Conservation (phyloP, 2,888 invertebrate genomes). For the Brenthis daphne region DNA sequence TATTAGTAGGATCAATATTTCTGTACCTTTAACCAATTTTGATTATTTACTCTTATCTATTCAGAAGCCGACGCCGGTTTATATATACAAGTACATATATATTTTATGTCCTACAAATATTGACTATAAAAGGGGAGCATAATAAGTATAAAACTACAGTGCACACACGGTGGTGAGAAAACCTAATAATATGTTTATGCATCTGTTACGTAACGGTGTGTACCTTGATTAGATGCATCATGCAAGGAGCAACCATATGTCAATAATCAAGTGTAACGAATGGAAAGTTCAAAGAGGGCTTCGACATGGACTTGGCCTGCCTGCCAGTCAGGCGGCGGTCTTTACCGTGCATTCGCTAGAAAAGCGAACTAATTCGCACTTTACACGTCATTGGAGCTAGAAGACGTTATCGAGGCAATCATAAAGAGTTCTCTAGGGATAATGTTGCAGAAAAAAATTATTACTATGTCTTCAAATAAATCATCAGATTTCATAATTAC, state of each 20-base stretch:
- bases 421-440: constrained; percentile 31
- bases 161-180: neutral
- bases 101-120: neutral
- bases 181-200: constrained; percentile 4
- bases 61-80: too few relatives aligned
- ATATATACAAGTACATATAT: too few relatives aligned
- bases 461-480: too few relatives aligned
- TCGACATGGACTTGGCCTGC: constrained; percentile 53
- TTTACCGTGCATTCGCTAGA: constrained; percentile 66
- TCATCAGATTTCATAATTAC: too few relatives aligned
- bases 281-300: constrained; percentile 76
- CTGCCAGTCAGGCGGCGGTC: constrained; percentile 46
- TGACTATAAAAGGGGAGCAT: neutral
- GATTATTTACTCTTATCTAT: too few relatives aligned
- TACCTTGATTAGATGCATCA: constrained; percentile 41
- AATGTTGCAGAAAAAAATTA: neutral
- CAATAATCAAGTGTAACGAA: constrained; percentile 75
- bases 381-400: constrained; percentile 57
- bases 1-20: too few relatives aligned
- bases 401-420: constrained; percentile 31
- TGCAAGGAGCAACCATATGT: constrained; percentile 55
- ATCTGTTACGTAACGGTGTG: constrained; percentile 56
- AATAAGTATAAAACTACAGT: neutral
- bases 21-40: too few relatives aligned
- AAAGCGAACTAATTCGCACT: constrained; percentile 62